Conservation (phyloP, 2,888 invertebrate genomes). For the Euclidia mi region DNA sequence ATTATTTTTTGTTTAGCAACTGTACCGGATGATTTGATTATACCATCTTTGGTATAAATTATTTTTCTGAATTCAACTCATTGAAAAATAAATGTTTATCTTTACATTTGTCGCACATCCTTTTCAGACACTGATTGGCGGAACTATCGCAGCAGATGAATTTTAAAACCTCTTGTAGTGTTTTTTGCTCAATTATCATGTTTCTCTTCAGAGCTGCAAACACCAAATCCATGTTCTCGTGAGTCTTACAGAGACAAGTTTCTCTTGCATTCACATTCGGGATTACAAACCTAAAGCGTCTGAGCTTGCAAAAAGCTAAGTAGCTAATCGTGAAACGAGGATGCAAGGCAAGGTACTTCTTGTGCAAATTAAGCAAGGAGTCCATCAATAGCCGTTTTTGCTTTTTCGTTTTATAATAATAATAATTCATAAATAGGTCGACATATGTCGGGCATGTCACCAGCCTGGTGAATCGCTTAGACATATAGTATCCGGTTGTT, state of each 20-base stretch:
- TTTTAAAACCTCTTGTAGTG: not conserved
- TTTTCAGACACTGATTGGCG: conserved; percentile 1
- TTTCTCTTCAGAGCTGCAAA: not conserved
- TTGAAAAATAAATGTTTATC: not conserved
- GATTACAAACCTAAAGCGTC: conserved; percentile 5
- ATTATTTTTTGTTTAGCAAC: conserved; percentile 17
- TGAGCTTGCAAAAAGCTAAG: not conserved
- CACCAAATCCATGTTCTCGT: conserved; percentile 4
- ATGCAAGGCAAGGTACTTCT: not conserved
- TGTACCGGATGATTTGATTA: conserved; percentile 21
- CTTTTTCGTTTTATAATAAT: no score
- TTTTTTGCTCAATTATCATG: not conserved
- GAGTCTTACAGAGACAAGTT: conserved; percentile 5
- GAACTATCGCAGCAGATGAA: not conserved
- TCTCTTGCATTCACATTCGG: conserved; percentile 1
- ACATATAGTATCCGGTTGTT: no score
- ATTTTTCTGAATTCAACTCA: conserved; percentile 8
- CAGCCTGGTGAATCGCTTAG: no score
- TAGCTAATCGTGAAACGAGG: conserved; percentile 3
- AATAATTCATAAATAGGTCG: no score
- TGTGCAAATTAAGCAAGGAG: not conserved
- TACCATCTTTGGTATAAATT: conserved; percentile 24
- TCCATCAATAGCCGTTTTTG: conserved; percentile 5
- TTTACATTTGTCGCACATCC: not conserved
- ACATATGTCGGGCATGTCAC: no score